Evolutionary conservation across 53 echinoderm and acorn worm species (phyloP).

Genomic region (Astropecten irregularis): DNA sequence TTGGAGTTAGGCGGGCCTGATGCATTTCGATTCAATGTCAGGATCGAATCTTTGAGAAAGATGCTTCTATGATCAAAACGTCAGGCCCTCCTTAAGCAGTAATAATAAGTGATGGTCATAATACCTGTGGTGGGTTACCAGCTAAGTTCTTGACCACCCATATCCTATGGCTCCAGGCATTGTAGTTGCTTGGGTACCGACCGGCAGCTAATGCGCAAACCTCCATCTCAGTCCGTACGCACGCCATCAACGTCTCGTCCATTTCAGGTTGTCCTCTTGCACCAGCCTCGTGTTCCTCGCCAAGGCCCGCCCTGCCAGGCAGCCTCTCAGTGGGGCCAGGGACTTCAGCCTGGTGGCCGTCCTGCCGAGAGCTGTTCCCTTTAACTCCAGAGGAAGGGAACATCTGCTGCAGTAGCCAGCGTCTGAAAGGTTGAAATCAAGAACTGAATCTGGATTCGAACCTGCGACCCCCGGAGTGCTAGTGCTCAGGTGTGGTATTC

Average conservation of each 20-base stretch:
- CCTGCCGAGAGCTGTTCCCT: background rate
- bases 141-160: constrained; percentile 83
- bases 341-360: background rate
- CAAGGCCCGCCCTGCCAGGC: background rate
- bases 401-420: constrained; percentile 73
- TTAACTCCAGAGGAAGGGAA: constrained; percentile 31
- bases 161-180: constrained; percentile 96
- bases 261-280: background rate
- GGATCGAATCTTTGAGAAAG: too few relatives aligned
- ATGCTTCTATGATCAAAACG: too few relatives aligned
- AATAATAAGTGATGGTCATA: too few relatives aligned
- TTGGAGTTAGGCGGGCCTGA: too few relatives aligned
- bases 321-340: background rate
- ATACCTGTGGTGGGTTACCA: constrained; percentile 60
- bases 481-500: too few relatives aligned
- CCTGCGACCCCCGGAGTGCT: too few relatives aligned
- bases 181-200: constrained; percentile 90
- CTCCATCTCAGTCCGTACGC: constrained; percentile 64
- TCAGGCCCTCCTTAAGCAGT: too few relatives aligned
- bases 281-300: background rate
- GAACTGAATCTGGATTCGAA: too few relatives aligned
- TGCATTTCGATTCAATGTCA: too few relatives aligned
- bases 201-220: constrained; percentile 68
- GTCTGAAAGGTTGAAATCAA: constrained; percentile 31
- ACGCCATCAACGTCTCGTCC: background rate